phyloP scores from a whole-genome alignment of 2,797 vertebrate species.

The Onychomys torridus region DNA sequence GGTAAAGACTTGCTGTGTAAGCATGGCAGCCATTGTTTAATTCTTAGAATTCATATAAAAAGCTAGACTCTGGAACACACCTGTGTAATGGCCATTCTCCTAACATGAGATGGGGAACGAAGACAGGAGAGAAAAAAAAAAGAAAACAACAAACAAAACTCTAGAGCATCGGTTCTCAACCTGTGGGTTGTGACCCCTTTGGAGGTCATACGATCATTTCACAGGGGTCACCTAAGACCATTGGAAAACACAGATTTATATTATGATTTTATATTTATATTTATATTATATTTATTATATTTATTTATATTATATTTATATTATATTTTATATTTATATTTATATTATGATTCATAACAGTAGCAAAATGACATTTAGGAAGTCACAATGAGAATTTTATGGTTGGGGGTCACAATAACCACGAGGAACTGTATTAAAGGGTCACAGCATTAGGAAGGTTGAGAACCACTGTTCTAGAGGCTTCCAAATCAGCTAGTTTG shows the following conservation, averaged over 20 bases:
- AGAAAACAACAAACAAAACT: background rate
- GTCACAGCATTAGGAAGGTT: background rate
- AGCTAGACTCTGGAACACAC: background rate
- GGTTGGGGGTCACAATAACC: background rate
- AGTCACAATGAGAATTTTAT: background rate
- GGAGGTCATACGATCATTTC: background rate
- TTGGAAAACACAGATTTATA: background rate
- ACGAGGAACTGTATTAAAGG: background rate
- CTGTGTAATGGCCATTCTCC: background rate
- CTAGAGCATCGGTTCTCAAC: background rate
- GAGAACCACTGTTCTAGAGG: background rate
- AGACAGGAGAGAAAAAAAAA: too few species aligned
- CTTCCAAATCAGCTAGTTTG: background rate
- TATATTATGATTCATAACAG: background rate
- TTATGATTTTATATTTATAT: background rate
- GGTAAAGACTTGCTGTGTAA: background rate
- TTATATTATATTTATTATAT: too few species aligned
- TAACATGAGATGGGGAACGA: background rate
- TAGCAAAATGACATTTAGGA: background rate
- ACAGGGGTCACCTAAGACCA: background rate
- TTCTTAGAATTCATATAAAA: too few species aligned
- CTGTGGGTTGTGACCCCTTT: background rate
- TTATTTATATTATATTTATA: background rate
- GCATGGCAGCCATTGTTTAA: background rate
- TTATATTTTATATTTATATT: background rate